Base-by-base conservation (phyloP, 2,888 invertebrate species). In the Aphodius granarius region DNA sequence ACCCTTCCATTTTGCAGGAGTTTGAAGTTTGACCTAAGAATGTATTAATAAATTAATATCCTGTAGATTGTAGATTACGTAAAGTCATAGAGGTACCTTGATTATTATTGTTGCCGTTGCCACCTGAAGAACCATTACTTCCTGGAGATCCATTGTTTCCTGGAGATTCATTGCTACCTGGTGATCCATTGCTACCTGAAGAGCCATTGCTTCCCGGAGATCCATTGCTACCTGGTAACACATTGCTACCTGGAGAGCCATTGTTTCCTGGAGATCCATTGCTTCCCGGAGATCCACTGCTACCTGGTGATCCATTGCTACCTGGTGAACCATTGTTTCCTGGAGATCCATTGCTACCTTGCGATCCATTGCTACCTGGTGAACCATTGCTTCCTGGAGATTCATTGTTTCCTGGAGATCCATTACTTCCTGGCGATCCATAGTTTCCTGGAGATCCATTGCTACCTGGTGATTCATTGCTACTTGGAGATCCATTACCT, bases 1-100 rank as follows among this genome's bases (percentile, higher is more conserved):
- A 95, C 71, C 95, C 95, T 84, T 93, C 92, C 79, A 87, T 85
- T 17, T 85, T 87, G 83, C 94, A 94, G 72, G 83, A 73, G 15
- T 71, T 62, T 43, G 43, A 43, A 43, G 43, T 43, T 2, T 43
- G 73, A 63, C 6, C 66, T 65, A 15, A 20, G 20, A 15, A 73
- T 9, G 13, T n/a, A 17, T 18, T 65, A 19, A 15, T 17, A 43
- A 43, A 85, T 94, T 91, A 9, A 13, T 43, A 43, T 3, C 2
- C 13, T 43, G 13, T 9, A 2, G 43, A n/a, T n/a, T n/a, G n/a
- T n/a, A n/a, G n/a, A n/a, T n/a, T n/a, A n/a, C n/a, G 68, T 75
- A 22, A 22, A 4, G 43, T 21, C 19, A 19, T 21, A 18, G 66
- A 13, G 6, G 68, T 20, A 20, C 21, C 21, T 68, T 21, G n/a